These are phyloP conservation scores for Pagrus major DNA, from an alignment of 2,113 vertebrate species.

Conservation along the genomic window DNA sequence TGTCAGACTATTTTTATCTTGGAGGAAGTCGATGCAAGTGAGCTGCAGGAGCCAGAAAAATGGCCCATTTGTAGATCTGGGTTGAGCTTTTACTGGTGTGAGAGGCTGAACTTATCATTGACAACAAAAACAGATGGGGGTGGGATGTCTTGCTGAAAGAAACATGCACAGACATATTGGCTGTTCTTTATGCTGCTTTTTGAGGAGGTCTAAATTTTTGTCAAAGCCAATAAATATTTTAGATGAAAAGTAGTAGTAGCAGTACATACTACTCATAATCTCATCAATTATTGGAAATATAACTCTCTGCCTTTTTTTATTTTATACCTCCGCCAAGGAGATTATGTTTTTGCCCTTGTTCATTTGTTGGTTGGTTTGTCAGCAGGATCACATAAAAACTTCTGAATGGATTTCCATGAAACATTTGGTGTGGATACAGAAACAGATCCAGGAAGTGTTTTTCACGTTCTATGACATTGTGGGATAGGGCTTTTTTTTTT, in stretches of 20 bases:
- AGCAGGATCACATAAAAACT: no score
- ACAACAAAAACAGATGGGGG: conserved; percentile 28
- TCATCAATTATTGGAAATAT: neutral
- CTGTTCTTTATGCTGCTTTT: neutral
- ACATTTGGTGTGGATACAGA: no score
- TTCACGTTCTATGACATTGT: no score
- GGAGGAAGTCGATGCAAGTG: conserved; percentile 44
- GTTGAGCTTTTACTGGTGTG: conserved; percentile 21
- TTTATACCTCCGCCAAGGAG: no score
- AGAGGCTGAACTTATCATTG: conserved; percentile 27
- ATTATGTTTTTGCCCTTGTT: no score
- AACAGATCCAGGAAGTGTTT: no score
- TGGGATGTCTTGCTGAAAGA: neutral
- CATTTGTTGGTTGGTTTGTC: no score
- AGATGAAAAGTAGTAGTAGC: no score
- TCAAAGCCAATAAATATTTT: neutral
- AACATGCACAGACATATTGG: conserved; percentile 16
- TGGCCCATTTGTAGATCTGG: conserved; percentile 29
- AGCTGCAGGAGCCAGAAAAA: conserved; percentile 40
- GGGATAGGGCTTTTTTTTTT: no score
- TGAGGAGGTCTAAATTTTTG: neutral
- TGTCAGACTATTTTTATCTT: conserved; percentile 68
- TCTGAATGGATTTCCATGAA: no score
- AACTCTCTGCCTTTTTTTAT: no score
- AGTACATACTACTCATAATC: neutral